Conservation (phyloP, 2,888 invertebrate genomes). For the Polydrusus pterygomalis region DNA sequence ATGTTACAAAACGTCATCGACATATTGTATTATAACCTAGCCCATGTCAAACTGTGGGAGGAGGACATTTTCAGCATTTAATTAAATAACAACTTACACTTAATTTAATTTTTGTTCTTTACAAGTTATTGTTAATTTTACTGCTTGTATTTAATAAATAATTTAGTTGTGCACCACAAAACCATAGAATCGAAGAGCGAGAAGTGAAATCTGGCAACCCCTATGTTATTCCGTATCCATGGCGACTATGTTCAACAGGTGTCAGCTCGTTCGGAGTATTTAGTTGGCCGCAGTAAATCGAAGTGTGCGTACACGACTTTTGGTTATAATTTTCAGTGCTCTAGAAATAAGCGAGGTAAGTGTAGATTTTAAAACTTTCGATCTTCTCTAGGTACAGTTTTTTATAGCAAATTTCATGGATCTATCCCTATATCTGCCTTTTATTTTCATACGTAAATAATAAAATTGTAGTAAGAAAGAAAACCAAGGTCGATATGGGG, state of each 20-base stretch:
- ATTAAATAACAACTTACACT: no score
- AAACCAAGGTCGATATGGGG: conserved; percentile 1
- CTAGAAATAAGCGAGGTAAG: conserved; percentile 1
- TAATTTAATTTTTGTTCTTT: no score
- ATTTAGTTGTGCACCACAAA: conserved; percentile 8
- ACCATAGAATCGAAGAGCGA: background rate
- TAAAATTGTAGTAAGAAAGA: background rate
- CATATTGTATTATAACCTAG: no score
- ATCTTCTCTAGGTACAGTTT: background rate
- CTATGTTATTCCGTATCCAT: background rate
- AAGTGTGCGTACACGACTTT: background rate
- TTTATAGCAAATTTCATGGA: background rate
- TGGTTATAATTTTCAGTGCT: background rate
- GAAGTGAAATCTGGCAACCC: conserved; percentile 5
- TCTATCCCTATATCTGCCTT: background rate
- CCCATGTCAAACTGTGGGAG: no score
- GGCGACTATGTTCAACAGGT: background rate
- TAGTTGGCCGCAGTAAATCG: background rate
- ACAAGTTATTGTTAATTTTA: no score
- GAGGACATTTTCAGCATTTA: no score
- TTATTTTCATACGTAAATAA: background rate
- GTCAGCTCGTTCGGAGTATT: background rate
- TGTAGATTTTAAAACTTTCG: background rate
- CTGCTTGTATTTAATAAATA: no score
- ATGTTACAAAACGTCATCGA: no score